phyloP scores from a whole-genome alignment of 2,888 invertebrate species.

The Rutpela maculata region DNA sequence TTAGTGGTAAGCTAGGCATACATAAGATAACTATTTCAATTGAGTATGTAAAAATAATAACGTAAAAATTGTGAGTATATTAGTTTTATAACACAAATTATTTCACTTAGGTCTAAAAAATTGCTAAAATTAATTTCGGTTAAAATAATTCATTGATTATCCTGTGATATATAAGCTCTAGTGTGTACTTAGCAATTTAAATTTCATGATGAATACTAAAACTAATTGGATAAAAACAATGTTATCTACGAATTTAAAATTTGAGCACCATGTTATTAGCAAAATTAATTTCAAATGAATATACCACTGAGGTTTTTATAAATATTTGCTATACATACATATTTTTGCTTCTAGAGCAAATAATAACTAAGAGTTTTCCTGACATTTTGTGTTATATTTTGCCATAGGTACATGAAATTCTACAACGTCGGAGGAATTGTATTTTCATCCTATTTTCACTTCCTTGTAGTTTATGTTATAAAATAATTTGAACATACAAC shows the following conservation, averaged over 20 bases:
- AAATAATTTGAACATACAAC: no score
- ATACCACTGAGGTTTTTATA: background rate
- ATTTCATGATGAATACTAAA: background rate
- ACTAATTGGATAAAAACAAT: background rate
- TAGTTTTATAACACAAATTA: background rate
- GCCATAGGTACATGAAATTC: no score
- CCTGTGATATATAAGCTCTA: background rate
- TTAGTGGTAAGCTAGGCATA: conserved; percentile 39
- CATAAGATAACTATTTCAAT: background rate
- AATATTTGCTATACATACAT: background rate
- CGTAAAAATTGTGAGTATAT: no score
- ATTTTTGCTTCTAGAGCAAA: background rate
- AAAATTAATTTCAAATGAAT: background rate
- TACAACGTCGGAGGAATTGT: no score
- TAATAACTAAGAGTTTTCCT: no score
- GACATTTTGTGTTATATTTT: no score
- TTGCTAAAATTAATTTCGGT: no score
- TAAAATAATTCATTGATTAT: no score
- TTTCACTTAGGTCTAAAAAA: no score
- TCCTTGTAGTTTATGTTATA: no score
- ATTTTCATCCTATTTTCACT: no score
- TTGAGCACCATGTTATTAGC: background rate
- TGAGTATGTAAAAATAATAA: no score
- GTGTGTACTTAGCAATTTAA: background rate
- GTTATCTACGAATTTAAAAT: background rate